Evolutionary conservation across 2,797 vertebrate genomes (phyloP).

Genomic region (Clarias fuscus): DNA sequence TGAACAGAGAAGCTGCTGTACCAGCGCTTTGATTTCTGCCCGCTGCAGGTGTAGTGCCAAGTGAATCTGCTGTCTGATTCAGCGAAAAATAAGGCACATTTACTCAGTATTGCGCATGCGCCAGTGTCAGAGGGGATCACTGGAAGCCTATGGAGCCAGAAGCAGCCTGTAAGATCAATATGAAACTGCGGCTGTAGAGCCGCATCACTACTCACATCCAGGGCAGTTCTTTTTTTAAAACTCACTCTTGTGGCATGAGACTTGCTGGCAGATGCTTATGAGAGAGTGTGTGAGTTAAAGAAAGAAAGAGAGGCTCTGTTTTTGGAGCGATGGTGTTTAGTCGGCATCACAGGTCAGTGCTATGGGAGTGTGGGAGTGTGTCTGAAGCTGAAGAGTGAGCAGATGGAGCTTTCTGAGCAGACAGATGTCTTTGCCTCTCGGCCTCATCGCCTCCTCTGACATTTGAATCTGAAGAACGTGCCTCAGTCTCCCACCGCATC

Average conservation of each 20-base stretch:
- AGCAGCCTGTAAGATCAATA: constrained; percentile 25
- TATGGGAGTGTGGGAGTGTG: constrained; percentile 38
- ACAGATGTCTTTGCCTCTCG: constrained; percentile 46
- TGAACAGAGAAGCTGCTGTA: constrained; percentile 5
- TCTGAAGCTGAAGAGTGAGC: constrained; percentile 27
- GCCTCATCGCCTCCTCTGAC: background rate
- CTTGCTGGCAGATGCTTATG: constrained; percentile 16
- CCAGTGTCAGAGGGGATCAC: constrained; percentile 37
- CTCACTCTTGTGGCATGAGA: background rate
- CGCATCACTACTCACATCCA: background rate
- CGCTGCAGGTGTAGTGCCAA: constrained; percentile 29
- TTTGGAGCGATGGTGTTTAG: constrained; percentile 29
- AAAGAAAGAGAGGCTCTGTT: background rate
- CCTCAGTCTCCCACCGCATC: background rate
- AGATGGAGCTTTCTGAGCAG: constrained; percentile 43
- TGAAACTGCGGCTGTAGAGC: constrained; percentile 17
- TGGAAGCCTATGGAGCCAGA: constrained; percentile 30
- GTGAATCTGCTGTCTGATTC: constrained; percentile 28
- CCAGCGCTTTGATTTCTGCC: constrained; percentile 32
- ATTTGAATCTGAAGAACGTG: background rate
- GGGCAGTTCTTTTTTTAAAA: background rate
- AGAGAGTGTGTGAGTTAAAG: background rate
- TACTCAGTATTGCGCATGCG: constrained; percentile 2
- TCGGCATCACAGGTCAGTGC: constrained; percentile 46
- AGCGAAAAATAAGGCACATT: constrained; percentile 22